Percentiles rank a stretch among this genome's conserved stretches.
Evolutionary conservation across 2,797 vertebrate genomes (phyloP).

Genomic region (Gymnopithys bicolor): DNA sequence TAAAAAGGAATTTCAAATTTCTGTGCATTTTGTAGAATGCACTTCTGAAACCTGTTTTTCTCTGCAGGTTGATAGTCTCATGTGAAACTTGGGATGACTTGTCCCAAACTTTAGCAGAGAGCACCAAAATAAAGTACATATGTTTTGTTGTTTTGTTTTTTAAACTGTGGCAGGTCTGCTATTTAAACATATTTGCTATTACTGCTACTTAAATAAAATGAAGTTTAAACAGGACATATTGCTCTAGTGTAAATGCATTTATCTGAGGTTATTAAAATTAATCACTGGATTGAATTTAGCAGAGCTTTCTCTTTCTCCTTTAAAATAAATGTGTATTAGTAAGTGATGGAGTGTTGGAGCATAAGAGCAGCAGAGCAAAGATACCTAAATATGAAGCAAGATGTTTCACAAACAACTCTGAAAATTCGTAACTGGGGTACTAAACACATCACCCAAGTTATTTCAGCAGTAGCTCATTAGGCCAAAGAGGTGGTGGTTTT

Average conservation of each 20-base stretch:
- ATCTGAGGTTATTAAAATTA: not conserved
- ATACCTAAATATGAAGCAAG: not conserved
- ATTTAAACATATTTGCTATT: not conserved
- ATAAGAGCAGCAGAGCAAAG: not conserved
- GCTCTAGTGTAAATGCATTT: not conserved
- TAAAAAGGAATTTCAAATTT: not conserved
- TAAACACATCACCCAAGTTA: rapidly evolving
- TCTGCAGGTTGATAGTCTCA: not conserved
- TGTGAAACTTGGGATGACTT: not conserved
- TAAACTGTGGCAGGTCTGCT: not conserved
- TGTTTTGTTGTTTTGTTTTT: not conserved
- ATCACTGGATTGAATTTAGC: not conserved
- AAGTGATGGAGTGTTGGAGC: not conserved
- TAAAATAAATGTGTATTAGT: rapidly evolving
- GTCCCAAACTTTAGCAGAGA: not conserved
- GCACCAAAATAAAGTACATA: not conserved
- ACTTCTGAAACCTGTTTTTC: not conserved
- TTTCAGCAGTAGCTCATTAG: not conserved
- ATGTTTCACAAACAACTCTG: not conserved
- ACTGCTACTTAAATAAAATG: not conserved
- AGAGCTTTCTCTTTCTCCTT: not conserved
- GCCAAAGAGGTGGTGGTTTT: not conserved
- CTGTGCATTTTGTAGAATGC: not conserved
- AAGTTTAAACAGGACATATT: not conserved
- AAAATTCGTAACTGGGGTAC: not conserved